Conservation (phyloP, 1,140 invertebrate species). For the Platorchestia sp. region DNA sequence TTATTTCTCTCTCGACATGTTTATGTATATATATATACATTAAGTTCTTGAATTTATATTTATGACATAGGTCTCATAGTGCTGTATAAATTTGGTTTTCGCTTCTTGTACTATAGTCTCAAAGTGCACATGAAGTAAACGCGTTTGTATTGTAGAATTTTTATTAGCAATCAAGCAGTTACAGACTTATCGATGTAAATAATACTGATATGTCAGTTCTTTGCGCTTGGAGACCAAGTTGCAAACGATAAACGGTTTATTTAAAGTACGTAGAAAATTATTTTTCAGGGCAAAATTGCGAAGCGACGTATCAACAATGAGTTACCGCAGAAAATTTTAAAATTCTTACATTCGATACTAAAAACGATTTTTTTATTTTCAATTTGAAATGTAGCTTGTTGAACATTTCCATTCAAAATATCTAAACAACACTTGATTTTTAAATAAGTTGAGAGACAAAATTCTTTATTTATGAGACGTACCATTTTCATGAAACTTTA, state of each 20-base stretch:
- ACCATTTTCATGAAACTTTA: not conserved
- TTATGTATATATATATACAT: too few species aligned
- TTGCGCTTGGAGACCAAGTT: not conserved
- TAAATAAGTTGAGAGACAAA: not conserved
- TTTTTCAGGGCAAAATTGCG: not conserved
- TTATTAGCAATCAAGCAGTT: not conserved
- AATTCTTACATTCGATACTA: not conserved
- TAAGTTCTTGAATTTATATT: too few species aligned
- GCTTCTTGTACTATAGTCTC: not conserved
- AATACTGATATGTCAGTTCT: not conserved
- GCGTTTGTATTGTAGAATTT: not conserved
- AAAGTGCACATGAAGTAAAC: not conserved
- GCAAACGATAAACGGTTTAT: not conserved
- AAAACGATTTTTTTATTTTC: not conserved
- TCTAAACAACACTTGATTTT: not conserved
- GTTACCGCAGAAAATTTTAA: not conserved
- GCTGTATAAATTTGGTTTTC: not conserved
- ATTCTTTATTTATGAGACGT: not conserved
- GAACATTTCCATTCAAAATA: not conserved
- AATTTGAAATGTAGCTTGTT: not conserved
- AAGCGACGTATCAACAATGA: not conserved
- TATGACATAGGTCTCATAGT: too few species aligned
- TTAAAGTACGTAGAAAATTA: not conserved
- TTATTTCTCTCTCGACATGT: too few species aligned
- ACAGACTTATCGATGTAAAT: not conserved